Base-by-base conservation (phyloP, 2,888 invertebrate genomes). In the Drosophila nigricruria region DNA sequence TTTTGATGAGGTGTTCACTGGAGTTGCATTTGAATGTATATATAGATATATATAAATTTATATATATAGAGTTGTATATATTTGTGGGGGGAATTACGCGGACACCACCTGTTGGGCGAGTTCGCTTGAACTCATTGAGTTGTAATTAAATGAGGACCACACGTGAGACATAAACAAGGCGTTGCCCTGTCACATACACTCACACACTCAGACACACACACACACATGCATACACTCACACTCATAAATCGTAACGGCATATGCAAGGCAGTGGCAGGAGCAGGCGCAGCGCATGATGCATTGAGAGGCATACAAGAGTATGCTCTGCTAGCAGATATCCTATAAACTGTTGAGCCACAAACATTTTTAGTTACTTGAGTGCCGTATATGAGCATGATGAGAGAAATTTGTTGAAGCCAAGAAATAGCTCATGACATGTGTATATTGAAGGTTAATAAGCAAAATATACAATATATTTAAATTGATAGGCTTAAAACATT, bases 51-150 rank as follows among this genome's bases (percentile, higher is more conserved):
- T 27, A 30, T 18, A 12, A 2, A 5, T 40, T 14, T n/a, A 0
- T 56, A 16, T 30, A 5, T 9, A 14, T 20, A 27, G 12, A 12
- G 32, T 5, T 23, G 14, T 18, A 1, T 43, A 12, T 18, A 5
- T 36, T 23, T 9, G 5, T 72, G 54, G 53, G 50, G 60, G 70
- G 58, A 65, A 69, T 73, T 56, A 53, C 58, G 36, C 25, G 36
- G 49, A 54, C 34, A 57, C 83, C 84, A 88, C 88, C 84, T 84
- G 84, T 86, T 80, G 88, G 68, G 84, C 70, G 58, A 79, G 84
- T 85, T 88, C 88, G 56, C 40, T 50, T 62, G 84, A 85, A 84
- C 82, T 85, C 88, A 88, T 85, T 88, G 88, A 85, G 87, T 73
- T 86, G 84, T 83, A 85, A 85, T 88, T 88, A 83, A 73, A 74